These are phyloP conservation scores for Oligia strigilis DNA, from an alignment of 2,888 invertebrate species.

Conservation along the genomic window DNA sequence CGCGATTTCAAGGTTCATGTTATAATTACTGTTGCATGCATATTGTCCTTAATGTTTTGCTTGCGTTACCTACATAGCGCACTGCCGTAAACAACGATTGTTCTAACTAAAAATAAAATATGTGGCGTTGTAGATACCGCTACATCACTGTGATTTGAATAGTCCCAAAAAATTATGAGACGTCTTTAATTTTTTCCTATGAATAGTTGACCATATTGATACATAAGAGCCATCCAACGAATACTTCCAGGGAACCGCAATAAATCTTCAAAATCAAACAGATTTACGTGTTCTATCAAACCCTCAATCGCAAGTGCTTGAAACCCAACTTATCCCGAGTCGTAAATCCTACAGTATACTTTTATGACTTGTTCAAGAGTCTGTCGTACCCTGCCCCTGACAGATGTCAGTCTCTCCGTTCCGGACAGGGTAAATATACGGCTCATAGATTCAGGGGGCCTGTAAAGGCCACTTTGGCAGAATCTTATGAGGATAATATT, in stretches of 20 bases:
- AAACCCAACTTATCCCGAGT: conserved; percentile 30
- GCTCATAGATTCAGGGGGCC: conserved; percentile 12
- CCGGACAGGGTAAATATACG: background rate
- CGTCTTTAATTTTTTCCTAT: too few species aligned
- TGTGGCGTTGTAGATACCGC: too few species aligned
- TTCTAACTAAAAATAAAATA: too few species aligned
- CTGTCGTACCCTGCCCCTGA: conserved; percentile 9
- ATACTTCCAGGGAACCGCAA: background rate
- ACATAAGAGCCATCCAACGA: too few species aligned
- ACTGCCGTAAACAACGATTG: too few species aligned
- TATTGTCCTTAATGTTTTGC: too few species aligned
- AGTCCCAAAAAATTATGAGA: background rate
- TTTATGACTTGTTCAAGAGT: conserved; percentile 42
- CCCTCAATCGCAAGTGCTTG: background rate
- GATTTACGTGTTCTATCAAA: conserved; percentile 15
- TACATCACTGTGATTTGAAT: background rate
- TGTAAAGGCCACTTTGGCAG: too few species aligned
- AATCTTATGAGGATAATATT: too few species aligned
- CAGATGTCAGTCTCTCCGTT: conserved; percentile 42
- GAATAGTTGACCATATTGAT: too few species aligned
- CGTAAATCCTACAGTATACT: conserved; percentile 35
- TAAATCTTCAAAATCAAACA: conserved; percentile 22
- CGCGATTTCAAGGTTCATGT: too few species aligned
- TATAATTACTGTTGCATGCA: too few species aligned
- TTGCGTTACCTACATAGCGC: too few species aligned